These are phyloP conservation scores for Podarcis muralis DNA, from an alignment of 2,113 vertebrate species.

Conservation along the genomic window DNA sequence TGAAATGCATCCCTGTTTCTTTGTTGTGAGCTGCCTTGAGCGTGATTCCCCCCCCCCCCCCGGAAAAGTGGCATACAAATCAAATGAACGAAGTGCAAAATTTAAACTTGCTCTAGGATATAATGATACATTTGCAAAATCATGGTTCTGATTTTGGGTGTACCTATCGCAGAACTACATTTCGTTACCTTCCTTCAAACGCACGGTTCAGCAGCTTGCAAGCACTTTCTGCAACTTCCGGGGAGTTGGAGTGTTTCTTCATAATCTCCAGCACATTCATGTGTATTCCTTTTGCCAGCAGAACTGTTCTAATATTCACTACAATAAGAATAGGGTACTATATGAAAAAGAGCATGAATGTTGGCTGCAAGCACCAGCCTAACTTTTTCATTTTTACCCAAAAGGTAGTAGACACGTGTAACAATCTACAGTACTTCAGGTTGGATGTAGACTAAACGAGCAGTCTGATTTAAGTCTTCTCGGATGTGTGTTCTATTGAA, in stretches of 20 bases:
- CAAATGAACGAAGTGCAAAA: neutral
- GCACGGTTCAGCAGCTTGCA: constrained; percentile 87
- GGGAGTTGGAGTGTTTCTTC: constrained; percentile 81
- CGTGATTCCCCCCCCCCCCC: too few relatives aligned
- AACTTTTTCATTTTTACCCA: neutral
- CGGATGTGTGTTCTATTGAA: neutral
- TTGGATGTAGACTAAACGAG: neutral
- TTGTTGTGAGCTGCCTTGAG: too few relatives aligned
- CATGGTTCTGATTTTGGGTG: neutral
- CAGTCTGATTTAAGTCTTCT: neutral
- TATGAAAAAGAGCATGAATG: neutral
- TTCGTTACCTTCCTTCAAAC: constrained; percentile 86
- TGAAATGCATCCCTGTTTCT: too few relatives aligned
- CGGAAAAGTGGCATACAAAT: too few relatives aligned
- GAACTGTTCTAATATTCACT: constrained; percentile 84
- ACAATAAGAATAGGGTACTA: constrained; percentile 44
- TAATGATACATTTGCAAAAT: neutral
- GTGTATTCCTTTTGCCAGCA: constrained; percentile 90
- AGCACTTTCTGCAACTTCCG: constrained; percentile 85
- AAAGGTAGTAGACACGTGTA: too few relatives aligned
- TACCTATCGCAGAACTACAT: neutral
- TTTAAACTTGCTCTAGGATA: neutral
- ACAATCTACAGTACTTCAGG: neutral
- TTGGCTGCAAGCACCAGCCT: neutral
- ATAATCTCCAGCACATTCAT: constrained; percentile 92